Percentiles rank a stretch among this genome's conserved stretches.
Conservation (phyloP, 2,113 vertebrate genomes). For the Sorex fumeus region DNA sequence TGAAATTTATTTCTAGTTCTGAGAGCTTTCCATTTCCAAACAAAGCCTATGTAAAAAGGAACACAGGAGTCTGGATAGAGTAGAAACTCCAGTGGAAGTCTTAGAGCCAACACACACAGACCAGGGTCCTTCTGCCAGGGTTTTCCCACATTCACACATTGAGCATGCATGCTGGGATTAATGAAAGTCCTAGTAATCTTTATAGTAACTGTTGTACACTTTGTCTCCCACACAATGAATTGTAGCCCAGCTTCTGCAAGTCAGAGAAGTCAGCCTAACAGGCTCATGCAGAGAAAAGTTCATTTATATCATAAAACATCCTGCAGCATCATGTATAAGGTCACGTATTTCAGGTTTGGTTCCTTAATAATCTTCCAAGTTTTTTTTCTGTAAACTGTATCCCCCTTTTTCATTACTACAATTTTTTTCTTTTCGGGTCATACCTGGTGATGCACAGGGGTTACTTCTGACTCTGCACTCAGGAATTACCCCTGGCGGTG, state of each 20-base stretch:
- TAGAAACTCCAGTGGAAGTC: neutral
- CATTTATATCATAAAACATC: conserved; percentile 58
- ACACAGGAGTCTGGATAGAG: neutral
- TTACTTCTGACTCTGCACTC: too few relatives aligned
- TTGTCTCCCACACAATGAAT: conserved; percentile 15
- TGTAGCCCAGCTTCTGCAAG: neutral
- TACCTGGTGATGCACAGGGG: too few relatives aligned
- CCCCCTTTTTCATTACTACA: neutral
- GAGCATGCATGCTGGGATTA: neutral
- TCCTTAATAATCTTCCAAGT: conserved; percentile 64
- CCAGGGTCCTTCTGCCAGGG: neutral
- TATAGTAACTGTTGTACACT: neutral
- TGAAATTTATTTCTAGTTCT: conserved; percentile 4
- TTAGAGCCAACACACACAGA: neutral
- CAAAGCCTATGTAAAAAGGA: neutral
- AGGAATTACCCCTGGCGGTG: too few relatives aligned
- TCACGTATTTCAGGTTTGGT: conserved; percentile 35
- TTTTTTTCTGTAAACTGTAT: neutral
- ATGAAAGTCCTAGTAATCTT: conserved; percentile 5
- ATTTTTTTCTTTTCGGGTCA: too few relatives aligned
- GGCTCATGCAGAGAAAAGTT: conserved; percentile 28
- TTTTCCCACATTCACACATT: neutral
- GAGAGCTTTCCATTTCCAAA: neutral
- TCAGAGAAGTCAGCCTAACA: conserved; percentile 12
- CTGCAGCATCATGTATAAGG: neutral